Base-by-base conservation (phyloP, 2,888 invertebrate genomes). In the Seira sanloemensis region DNA sequence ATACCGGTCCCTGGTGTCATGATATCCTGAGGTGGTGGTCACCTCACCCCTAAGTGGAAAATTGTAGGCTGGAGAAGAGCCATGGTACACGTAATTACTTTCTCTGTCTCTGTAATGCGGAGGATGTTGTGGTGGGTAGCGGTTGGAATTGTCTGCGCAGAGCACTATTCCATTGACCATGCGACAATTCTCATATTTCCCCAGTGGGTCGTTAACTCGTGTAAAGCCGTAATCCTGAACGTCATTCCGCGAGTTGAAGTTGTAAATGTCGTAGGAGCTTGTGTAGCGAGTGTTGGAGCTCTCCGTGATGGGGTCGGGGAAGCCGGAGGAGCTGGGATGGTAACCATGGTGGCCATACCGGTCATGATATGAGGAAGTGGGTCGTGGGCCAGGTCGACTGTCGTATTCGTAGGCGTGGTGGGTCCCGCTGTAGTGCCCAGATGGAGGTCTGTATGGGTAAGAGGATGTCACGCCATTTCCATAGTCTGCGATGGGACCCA, bases 81-180 rank as follows among this genome's bases (percentile, higher is more conserved):
- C 37, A 37, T 37, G 37, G 12, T 37, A 12, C 4, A 12, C 12
- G 12, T 37, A 37, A n/a, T n/a, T n/a, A n/a, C n/a, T n/a, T 37
- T 37, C 37, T 37, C 12, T 4, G 12, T 37, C 37, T 12, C 37
- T 37, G 12, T 37, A 37, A 12, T 37, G 37, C 1, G 1, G 73
- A 54, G 4, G 23, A 67, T 67, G 25, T 23, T 16, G n/a, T 5
- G 1, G 73, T 73, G 4, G 23, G 25, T 67, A 23, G 7, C 26
- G n/a, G 25, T 73, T 71, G 25, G 21, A 66, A 21, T 85, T 86
- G 78, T 89, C 89, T 0, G 89, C 88, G 78, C 89, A 89, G 19
- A 88, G 86, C 1, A 88, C 68, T 16, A 86, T 69, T n/a, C 85
- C 85, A 69, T 88, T 88, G 0, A 88, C 76, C 12, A 74, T 76